Conservation (phyloP, 1,140 invertebrate genomes). For the Eufriesea mexicana region DNA sequence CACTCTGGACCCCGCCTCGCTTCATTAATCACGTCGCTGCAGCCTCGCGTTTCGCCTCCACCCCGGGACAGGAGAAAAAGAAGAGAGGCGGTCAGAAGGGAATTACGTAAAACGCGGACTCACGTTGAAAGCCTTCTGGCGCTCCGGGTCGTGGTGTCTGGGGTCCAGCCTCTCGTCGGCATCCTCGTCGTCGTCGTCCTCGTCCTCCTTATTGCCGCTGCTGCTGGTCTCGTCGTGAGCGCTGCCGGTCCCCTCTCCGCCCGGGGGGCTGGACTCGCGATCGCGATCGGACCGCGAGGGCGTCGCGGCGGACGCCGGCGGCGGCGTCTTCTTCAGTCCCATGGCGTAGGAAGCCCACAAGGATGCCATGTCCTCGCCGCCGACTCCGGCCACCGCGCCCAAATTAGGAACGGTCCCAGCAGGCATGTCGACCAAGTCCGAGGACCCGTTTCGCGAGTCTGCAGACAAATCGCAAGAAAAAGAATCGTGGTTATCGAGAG, state of each 20-base stretch:
- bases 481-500: background rate
- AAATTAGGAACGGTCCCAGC: constrained; percentile 74
- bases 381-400: constrained; percentile 74
- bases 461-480: constrained; percentile 26
- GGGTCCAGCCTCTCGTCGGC: constrained; percentile 94
- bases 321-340: constrained; percentile 85
- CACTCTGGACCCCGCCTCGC: background rate
- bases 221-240: constrained; percentile 95
- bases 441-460: constrained; percentile 80
- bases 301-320: constrained; percentile 83
- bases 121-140: constrained; percentile 98
- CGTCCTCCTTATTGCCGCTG: constrained; percentile 94
- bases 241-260: constrained; percentile 86
- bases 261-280: constrained; percentile 86
- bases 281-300: constrained; percentile 79
- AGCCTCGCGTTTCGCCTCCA: background rate
- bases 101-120: constrained; percentile 77
- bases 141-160: constrained; percentile 95
- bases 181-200: constrained; percentile 96
- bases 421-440: constrained; percentile 76
- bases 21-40: constrained; percentile 10
- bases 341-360: constrained; percentile 90
- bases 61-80: background rate
- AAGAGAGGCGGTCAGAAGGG: background rate
- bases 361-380: constrained; percentile 87